Evolutionary conservation across 2,113 vertebrate genomes (phyloP).

Genomic region (Anguilla japonica): DNA sequence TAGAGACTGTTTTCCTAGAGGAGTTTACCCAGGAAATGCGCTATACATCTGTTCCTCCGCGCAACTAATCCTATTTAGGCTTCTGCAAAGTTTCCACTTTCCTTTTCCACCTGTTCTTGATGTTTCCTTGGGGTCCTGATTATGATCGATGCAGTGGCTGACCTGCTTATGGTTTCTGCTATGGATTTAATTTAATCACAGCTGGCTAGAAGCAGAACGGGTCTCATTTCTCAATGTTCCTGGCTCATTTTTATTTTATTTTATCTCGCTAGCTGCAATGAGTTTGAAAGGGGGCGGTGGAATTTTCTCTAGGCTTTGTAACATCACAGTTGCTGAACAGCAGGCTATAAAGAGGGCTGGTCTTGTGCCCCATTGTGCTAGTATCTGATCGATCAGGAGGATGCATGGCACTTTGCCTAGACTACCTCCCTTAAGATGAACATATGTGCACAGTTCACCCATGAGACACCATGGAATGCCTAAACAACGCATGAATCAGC

Average conservation of each 20-base stretch:
- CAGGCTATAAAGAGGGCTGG: not conserved
- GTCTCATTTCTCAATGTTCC: not conserved
- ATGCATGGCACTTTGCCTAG: not conserved
- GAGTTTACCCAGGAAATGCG: not conserved
- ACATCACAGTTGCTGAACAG: not conserved
- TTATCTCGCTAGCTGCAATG: not conserved
- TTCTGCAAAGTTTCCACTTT: not conserved
- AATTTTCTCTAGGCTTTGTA: not conserved
- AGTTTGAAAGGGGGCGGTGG: not conserved
- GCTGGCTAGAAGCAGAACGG: not conserved
- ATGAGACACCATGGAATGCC: not conserved
- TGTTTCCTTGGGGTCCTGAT: not conserved
- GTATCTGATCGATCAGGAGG: not conserved
- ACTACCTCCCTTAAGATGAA: not conserved
- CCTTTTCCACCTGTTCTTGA: not conserved
- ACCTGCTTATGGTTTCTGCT: not conserved
- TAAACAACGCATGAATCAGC: not conserved
- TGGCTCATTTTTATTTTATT: not conserved
- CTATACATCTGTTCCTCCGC: not conserved
- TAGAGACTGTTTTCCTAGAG: not conserved
- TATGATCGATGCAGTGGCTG: not conserved
- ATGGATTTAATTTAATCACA: not conserved
- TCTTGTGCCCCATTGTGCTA: not conserved
- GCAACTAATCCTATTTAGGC: not conserved
- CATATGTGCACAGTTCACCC: not conserved